Conservation (phyloP, 2,797 vertebrate species). For the Stomatorhinus walkeri region DNA sequence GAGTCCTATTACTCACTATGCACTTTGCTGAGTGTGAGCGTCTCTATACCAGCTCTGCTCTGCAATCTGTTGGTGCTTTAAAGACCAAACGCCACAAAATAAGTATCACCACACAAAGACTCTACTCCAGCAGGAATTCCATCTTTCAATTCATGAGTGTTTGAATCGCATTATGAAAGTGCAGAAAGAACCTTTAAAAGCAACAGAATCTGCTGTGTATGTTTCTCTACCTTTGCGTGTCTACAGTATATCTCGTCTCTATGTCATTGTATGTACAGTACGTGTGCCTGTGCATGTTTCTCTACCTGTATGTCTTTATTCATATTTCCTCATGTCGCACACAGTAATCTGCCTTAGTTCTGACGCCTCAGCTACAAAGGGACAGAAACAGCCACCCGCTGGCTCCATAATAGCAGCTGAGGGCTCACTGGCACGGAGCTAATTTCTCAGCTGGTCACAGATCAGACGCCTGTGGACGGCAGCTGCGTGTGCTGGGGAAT, state of each 20-base stretch:
- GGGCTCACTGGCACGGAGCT: not conserved
- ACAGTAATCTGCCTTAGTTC: not conserved
- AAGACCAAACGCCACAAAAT: not conserved
- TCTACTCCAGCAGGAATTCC: not conserved
- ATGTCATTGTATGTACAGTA: not conserved
- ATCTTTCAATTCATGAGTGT: not conserved
- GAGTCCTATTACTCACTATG: not conserved
- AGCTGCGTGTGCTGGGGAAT: not conserved
- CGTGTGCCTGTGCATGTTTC: not conserved
- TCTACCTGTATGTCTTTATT: not conserved
- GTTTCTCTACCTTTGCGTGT: not conserved
- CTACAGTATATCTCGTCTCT: not conserved
- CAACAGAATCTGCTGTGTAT: not conserved
- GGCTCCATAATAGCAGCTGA: not conserved
- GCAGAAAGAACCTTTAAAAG: not conserved
- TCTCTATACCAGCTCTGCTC: not conserved
- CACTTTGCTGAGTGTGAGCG: not conserved
- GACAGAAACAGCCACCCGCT: not conserved
- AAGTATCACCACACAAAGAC: not conserved
- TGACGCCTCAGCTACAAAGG: not conserved
- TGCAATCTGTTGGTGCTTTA: not conserved
- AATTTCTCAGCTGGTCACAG: not conserved
- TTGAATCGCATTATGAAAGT: not conserved
- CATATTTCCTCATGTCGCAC: not conserved
- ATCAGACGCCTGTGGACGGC: not conserved